phyloP scores from a whole-genome alignment of 2,888 invertebrate genomes.

The Xanthorhoe spadicearia region DNA sequence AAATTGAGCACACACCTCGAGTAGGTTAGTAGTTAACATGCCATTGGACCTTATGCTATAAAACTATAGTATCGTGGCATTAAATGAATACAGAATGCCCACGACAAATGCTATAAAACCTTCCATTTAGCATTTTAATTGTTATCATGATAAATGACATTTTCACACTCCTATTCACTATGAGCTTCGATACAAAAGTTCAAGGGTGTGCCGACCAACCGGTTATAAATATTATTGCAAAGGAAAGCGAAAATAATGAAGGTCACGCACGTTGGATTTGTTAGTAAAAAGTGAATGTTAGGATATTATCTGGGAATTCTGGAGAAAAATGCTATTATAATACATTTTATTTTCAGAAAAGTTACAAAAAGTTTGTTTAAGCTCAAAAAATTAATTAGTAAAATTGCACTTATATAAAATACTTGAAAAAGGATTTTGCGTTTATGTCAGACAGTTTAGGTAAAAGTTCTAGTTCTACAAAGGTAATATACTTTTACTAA shows the following conservation, averaged over 20 bases:
- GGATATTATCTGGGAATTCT: too few relatives aligned
- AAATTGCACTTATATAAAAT: too few relatives aligned
- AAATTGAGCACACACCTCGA: too few relatives aligned
- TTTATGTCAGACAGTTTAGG: neutral
- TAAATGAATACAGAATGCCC: slow-evolving; percentile 12
- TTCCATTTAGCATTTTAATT: slow-evolving; percentile 25
- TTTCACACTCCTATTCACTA: slow-evolving; percentile 44
- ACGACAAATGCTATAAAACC: slow-evolving; percentile 18
- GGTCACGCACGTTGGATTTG: slow-evolving; percentile 2
- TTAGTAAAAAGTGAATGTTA: neutral
- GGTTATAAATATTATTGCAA: slow-evolving; percentile 36
- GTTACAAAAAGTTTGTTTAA: too few relatives aligned
- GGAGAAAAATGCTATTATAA: too few relatives aligned
- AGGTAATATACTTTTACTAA: neutral
- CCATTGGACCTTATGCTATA: neutral
- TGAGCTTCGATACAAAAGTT: slow-evolving; percentile 49
- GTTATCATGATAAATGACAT: slow-evolving; percentile 48
- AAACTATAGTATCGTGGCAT: slow-evolving; percentile 4
- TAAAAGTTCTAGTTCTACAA: too few relatives aligned
- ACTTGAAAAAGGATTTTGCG: neutral
- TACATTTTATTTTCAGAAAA: too few relatives aligned
- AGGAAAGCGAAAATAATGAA: slow-evolving; percentile 22
- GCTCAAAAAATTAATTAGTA: too few relatives aligned
- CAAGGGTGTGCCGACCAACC: slow-evolving; percentile 43
- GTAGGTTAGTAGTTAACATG: neutral